Conservation (phyloP, 2,113 vertebrate genomes). For the Phalacrocorax aristotelis region DNA sequence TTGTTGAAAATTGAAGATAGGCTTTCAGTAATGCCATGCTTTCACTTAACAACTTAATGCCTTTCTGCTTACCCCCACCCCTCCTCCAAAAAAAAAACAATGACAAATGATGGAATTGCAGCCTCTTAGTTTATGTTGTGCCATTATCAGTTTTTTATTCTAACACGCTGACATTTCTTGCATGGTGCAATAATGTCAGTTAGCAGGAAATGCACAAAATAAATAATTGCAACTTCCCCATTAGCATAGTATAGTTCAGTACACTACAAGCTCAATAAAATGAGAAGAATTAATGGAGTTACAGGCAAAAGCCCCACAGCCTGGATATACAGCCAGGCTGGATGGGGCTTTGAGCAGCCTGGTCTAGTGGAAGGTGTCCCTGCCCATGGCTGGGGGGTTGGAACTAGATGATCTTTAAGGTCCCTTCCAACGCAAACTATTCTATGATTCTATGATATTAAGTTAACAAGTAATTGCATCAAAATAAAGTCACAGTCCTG, state of each 20-base stretch:
- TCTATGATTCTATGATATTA: background rate
- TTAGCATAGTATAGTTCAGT: conserved; percentile 17
- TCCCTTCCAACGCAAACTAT: no score
- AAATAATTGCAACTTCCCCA: conserved; percentile 42
- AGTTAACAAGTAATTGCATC: conserved; percentile 21
- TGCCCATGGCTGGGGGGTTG: no score
- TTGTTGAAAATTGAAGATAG: background rate
- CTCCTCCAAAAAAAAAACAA: background rate
- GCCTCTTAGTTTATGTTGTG: background rate
- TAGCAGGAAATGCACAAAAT: conserved; percentile 47
- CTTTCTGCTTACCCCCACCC: background rate
- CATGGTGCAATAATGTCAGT: conserved; percentile 12
- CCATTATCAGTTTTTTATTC: conserved; percentile 29
- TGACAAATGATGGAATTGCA: background rate
- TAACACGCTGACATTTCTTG: background rate
- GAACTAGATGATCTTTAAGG: no score
- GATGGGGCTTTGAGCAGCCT: no score
- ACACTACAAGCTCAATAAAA: background rate
- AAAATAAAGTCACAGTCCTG: background rate
- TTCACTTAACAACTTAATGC: background rate
- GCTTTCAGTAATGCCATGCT: background rate
- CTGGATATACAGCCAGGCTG: background rate
- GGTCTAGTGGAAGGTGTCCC: no score
- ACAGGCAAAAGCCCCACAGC: background rate
- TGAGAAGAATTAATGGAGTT: conserved; percentile 26